Percentiles rank a stretch among this genome's conserved stretches.
phyloP scores from a whole-genome alignment of 2,113 vertebrate genomes.

The Naja naja region DNA sequence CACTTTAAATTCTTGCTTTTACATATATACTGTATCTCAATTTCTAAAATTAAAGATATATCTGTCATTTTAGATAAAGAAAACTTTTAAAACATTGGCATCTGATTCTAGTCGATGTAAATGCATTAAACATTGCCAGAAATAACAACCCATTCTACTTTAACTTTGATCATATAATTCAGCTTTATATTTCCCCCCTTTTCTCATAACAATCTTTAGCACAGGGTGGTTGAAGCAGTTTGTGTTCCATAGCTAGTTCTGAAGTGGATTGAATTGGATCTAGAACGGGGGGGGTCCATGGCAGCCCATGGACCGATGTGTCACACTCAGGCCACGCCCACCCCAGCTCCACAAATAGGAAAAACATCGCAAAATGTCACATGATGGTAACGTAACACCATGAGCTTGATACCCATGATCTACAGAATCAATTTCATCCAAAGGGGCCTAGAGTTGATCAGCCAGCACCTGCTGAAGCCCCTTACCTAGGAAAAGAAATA shows the following conservation, averaged over 20 bases:
- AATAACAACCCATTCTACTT: not conserved
- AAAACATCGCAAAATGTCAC: too few relatives aligned
- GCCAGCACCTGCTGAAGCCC: not conserved
- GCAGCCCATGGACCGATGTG: too few relatives aligned
- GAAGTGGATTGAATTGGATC: not conserved
- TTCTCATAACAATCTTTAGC: not conserved
- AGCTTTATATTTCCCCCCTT: not conserved
- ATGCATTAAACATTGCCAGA: not conserved
- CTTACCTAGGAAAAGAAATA: not conserved
- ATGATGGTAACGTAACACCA: too few relatives aligned
- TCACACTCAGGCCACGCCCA: too few relatives aligned
- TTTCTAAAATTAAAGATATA: not conserved
- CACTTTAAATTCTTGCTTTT: not conserved
- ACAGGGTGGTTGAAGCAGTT: not conserved
- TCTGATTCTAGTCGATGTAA: not conserved
- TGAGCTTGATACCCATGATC: too few relatives aligned
- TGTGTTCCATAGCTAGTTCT: not conserved
- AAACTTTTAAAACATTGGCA: not conserved
- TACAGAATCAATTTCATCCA: not conserved
- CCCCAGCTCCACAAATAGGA: too few relatives aligned
- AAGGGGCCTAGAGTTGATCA: not conserved
- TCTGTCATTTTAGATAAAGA: not conserved
- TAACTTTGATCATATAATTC: not conserved
- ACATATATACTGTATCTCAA: not conserved
- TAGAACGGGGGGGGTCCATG: not conserved